Evolutionary conservation across 2,888 invertebrate species (phyloP).

Genomic region (Heteromyza rotundicornis): DNA sequence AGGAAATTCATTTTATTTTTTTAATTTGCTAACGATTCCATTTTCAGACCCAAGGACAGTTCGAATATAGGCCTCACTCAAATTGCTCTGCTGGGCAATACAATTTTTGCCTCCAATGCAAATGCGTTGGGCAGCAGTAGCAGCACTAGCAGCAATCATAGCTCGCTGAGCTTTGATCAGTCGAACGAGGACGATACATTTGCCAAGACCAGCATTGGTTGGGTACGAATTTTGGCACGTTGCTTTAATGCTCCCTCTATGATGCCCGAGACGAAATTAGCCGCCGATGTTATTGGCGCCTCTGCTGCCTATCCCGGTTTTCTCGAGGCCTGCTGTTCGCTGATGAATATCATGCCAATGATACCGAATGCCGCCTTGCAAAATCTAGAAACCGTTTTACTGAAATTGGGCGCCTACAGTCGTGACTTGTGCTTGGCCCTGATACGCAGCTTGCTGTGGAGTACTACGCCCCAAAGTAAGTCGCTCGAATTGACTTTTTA

Average conservation of each 20-base stretch:
- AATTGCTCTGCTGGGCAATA: conserved; percentile 82
- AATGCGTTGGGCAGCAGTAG: conserved; percentile 15
- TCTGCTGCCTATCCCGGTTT: conserved; percentile 73
- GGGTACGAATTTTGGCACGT: conserved; percentile 82
- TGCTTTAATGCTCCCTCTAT: conserved; percentile 69
- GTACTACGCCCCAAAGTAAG: conserved; percentile 63
- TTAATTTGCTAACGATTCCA: not conserved
- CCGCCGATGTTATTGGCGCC: conserved; percentile 65
- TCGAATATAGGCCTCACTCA: conserved; percentile 88
- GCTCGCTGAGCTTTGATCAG: conserved; percentile 34
- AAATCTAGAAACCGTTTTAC: conserved; percentile 72
- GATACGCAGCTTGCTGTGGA: conserved; percentile 68
- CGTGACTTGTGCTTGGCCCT: conserved; percentile 68
- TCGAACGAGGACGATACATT: conserved; percentile 58
- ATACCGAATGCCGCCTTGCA: conserved; percentile 66
- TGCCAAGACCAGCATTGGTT: conserved; percentile 74
- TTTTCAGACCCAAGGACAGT: conserved; percentile 80
- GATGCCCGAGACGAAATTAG: conserved; percentile 54
- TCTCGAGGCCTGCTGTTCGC: conserved; percentile 74
- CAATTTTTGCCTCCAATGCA: conserved; percentile 76
- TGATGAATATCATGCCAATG: conserved; percentile 73
- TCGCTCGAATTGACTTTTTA: not conserved
- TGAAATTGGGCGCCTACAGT: conserved; percentile 73
- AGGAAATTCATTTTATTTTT: not conserved
- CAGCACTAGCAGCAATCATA: conserved; percentile 22